phyloP scores from a whole-genome alignment of 2,888 invertebrate genomes.

The Aromia moschata region DNA sequence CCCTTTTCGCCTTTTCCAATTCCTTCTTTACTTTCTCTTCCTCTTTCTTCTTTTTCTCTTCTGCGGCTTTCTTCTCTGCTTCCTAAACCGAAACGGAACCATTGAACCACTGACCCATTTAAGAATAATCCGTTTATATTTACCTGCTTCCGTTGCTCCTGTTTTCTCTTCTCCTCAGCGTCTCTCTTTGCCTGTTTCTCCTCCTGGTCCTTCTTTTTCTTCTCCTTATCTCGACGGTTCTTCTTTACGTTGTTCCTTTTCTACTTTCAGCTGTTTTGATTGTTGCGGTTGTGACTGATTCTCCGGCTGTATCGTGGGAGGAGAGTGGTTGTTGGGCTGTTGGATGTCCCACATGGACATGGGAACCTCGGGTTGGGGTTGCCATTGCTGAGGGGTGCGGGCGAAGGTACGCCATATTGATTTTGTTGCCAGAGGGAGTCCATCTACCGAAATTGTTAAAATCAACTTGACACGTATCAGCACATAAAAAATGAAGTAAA shows the following conservation, averaged over 20 bases:
- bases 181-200: constrained; percentile 64
- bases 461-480: too few relatives aligned
- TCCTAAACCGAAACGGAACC: constrained; percentile 53
- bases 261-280: constrained; percentile 39
- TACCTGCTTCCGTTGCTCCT: constrained; percentile 63
- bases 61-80: constrained; percentile 64
- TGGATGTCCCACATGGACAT: constrained; percentile 59
- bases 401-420: constrained; percentile 50
- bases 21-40: constrained; percentile 66
- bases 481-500: too few relatives aligned
- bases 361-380: constrained; percentile 50
- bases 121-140: background rate
- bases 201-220: constrained; percentile 63
- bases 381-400: constrained; percentile 48
- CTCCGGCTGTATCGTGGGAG: constrained; percentile 36
- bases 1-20: constrained; percentile 65
- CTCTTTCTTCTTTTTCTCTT: constrained; percentile 66
- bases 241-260: constrained; percentile 49
- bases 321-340: constrained; percentile 23
- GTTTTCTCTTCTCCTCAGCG: constrained; percentile 64
- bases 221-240: constrained; percentile 64
- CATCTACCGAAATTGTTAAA: constrained; percentile 40
- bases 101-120: background rate
- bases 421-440: constrained; percentile 58
- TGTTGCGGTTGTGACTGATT: constrained; percentile 35